These are phyloP conservation scores for Spea multiplicata DNA, from an alignment of 2,113 vertebrate genomes.

Conservation along the genomic window DNA sequence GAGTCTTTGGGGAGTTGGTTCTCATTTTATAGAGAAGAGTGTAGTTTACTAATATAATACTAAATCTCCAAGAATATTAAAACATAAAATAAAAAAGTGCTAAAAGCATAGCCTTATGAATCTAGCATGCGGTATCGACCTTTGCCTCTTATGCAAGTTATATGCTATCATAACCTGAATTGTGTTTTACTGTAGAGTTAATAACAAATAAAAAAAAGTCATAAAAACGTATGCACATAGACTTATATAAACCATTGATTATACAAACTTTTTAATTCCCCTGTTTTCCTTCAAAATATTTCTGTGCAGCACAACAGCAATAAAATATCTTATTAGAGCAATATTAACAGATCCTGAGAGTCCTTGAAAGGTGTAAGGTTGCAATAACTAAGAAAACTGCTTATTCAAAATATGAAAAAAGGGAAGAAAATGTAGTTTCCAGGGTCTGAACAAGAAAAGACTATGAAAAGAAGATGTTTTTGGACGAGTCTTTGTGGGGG, in stretches of 20 bases:
- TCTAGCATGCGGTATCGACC: neutral
- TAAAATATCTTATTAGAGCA: constrained; percentile 14
- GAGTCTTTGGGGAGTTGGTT: too few relatives aligned
- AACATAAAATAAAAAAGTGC: neutral
- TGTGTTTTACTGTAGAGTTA: constrained; percentile 1
- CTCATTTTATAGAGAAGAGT: too few relatives aligned
- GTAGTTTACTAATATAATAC: too few relatives aligned
- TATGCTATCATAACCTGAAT: neutral
- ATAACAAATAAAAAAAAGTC: constrained; percentile 7
- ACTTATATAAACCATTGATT: constrained; percentile 21
- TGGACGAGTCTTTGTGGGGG: too few relatives aligned
- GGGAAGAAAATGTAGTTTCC: constrained; percentile 20
- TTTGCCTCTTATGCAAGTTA: neutral
- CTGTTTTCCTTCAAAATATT: constrained; percentile 4
- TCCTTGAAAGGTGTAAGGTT: constrained; percentile 14
- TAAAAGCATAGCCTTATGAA: neutral
- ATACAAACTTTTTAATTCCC: constrained; percentile 15
- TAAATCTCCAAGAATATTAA: too few relatives aligned
- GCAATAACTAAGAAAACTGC: constrained; percentile 16
- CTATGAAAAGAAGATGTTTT: constrained; percentile 1
- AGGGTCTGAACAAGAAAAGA: constrained; percentile 25
- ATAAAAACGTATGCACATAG: constrained; percentile 5
- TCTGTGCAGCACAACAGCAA: constrained; percentile 14
- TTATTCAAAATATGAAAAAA: constrained; percentile 1
- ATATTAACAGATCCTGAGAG: constrained; percentile 20